Evolutionary conservation across 2,888 invertebrate genomes (phyloP).

Genomic region (Nemoura dubitans): DNA sequence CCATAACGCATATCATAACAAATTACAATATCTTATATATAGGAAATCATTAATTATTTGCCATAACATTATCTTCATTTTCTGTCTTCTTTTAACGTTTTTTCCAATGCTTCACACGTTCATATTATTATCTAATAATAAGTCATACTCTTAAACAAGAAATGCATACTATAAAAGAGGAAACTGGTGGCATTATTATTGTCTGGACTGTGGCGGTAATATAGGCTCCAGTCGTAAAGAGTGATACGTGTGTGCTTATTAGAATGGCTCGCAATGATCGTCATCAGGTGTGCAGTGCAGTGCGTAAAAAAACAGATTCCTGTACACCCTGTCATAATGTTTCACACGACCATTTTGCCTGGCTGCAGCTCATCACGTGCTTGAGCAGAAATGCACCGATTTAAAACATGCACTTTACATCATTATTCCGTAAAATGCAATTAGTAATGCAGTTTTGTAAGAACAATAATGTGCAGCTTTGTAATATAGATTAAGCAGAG

Average conservation of each 20-base stretch:
- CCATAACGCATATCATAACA: too few relatives aligned
- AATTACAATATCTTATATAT: too few relatives aligned
- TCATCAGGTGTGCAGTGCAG: neutral
- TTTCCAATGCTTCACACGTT: neutral
- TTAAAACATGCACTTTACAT: neutral
- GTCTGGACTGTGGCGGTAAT: neutral
- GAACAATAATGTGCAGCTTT: slow-evolving; percentile 7
- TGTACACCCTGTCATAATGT: neutral
- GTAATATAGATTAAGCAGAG: neutral
- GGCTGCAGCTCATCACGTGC: neutral
- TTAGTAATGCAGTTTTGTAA: neutral
- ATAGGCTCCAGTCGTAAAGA: neutral
- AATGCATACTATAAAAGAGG: neutral
- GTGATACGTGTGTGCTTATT: neutral
- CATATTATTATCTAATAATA: neutral
- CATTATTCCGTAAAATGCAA: neutral
- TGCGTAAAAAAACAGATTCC: neutral
- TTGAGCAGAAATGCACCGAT: neutral
- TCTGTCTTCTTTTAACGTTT: neutral
- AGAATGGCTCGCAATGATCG: neutral
- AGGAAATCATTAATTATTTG: neutral
- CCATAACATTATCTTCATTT: neutral
- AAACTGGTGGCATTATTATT: neutral
- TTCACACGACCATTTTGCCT: neutral
- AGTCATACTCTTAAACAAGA: neutral